Evolutionary conservation across 2,797 vertebrate species (phyloP).

Genomic region (Lutra lutra): DNA sequence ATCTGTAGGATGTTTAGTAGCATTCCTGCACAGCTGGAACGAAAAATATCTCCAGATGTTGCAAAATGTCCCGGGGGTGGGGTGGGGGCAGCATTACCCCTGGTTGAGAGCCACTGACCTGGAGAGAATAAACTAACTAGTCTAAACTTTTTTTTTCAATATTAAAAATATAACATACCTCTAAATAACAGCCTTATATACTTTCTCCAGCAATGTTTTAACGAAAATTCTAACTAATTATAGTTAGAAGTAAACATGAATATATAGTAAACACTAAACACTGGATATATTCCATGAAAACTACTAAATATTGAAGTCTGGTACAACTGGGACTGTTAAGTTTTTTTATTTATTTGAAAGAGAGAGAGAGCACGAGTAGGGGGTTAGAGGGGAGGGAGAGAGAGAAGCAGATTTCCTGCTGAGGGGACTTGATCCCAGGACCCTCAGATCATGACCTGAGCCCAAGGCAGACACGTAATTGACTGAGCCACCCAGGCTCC

Average conservation of each 20-base stretch:
- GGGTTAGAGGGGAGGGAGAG: neutral
- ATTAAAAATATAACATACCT: neutral
- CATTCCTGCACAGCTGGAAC: neutral
- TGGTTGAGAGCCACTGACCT: neutral
- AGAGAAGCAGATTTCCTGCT: neutral
- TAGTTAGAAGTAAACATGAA: slow-evolving; percentile 18
- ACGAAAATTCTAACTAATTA: slow-evolving; percentile 8
- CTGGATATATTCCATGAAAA: neutral
- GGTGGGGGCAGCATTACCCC: neutral
- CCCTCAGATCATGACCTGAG: neutral
- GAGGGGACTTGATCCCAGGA: neutral
- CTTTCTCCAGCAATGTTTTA: neutral
- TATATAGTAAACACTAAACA: slow-evolving; percentile 25
- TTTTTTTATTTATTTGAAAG: neutral
- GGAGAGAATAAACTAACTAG: neutral
- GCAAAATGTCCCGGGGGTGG: neutral
- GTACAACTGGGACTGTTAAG: neutral
- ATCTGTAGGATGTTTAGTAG: neutral
- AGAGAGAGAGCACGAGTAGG: neutral
- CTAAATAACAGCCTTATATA: neutral
- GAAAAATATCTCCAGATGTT: neutral
- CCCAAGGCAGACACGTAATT: neutral
- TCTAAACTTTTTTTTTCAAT: neutral
- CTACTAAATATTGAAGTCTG: neutral
- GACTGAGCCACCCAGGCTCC: neutral